Conservation (phyloP, 2,113 vertebrate genomes). For the Solea solea region DNA sequence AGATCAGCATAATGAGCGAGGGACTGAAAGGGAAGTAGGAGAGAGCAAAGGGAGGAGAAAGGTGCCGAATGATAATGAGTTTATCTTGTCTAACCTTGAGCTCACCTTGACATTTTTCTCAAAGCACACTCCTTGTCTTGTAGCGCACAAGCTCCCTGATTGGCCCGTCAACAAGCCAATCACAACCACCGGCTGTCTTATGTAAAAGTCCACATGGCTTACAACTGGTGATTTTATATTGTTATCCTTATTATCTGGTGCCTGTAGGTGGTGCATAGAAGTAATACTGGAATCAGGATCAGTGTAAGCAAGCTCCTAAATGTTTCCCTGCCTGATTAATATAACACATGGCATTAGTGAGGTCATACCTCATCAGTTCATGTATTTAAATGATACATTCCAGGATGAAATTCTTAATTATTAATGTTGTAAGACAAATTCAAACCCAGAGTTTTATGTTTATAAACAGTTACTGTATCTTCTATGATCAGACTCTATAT, state of each 20-base stretch:
- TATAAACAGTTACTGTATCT: too few species aligned
- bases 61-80: slow-evolving; percentile 52
- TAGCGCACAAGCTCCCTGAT: slow-evolving; percentile 34
- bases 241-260: slow-evolving; percentile 5
- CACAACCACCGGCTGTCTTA: slow-evolving; percentile 25
- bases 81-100: slow-evolving; percentile 62
- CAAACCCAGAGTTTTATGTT: too few species aligned
- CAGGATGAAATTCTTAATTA: not conserved
- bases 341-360: not conserved
- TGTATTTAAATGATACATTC: not conserved
- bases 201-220: slow-evolving; percentile 23
- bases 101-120: slow-evolving; percentile 60
- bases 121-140: slow-evolving; percentile 44
- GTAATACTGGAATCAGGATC: not conserved
- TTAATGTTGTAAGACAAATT: too few species aligned
- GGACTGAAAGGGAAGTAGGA: slow-evolving; percentile 7
- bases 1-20: slow-evolving; percentile 38
- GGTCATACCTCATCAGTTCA: not conserved
- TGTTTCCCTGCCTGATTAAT: not conserved
- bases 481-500: too few species aligned
- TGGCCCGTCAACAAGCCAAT: slow-evolving; percentile 50
- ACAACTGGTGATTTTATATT: slow-evolving; percentile 17
- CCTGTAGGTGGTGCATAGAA: not conserved
- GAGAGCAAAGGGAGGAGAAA: slow-evolving; percentile 33
- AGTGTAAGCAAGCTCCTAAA: not conserved